These are phyloP conservation scores for Euplagia quadripunctaria DNA, from an alignment of 2,888 invertebrate genomes.

Conservation along the genomic window DNA sequence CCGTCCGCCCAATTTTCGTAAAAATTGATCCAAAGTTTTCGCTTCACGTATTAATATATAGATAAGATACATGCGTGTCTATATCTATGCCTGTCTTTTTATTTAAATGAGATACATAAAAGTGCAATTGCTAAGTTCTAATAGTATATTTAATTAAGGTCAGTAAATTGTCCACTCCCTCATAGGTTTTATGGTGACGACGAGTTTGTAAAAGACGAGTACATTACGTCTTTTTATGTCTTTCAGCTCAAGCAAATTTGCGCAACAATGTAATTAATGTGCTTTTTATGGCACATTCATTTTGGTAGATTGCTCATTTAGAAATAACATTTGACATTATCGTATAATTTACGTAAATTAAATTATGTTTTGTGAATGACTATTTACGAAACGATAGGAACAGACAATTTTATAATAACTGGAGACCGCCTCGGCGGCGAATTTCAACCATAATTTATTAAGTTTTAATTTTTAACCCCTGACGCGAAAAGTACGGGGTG, in stretches of 20 bases:
- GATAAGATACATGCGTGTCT: too few species aligned
- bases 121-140: background rate
- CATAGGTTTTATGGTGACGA: conserved; percentile 18
- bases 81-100: background rate
- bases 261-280: conserved; percentile 21
- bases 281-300: conserved; percentile 20
- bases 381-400: background rate
- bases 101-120: background rate
- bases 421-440: too few species aligned
- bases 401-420: background rate
- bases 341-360: conserved; percentile 6
- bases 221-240: conserved; percentile 20
- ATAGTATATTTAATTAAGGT: conserved; percentile 13
- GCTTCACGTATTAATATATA: too few species aligned
- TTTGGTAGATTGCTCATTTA: conserved; percentile 10
- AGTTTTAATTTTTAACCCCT: too few species aligned
- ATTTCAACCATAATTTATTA: too few species aligned
- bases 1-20: too few species aligned
- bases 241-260: conserved; percentile 12
- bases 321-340: conserved; percentile 1
- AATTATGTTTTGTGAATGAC: background rate
- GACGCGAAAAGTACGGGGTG: too few species aligned
- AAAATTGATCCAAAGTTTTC: too few species aligned
- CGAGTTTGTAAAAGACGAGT: conserved; percentile 7
- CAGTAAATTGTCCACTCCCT: conserved; percentile 12